Conservation (phyloP, 1,140 invertebrate genomes). For the Oscheius sp. region DNA sequence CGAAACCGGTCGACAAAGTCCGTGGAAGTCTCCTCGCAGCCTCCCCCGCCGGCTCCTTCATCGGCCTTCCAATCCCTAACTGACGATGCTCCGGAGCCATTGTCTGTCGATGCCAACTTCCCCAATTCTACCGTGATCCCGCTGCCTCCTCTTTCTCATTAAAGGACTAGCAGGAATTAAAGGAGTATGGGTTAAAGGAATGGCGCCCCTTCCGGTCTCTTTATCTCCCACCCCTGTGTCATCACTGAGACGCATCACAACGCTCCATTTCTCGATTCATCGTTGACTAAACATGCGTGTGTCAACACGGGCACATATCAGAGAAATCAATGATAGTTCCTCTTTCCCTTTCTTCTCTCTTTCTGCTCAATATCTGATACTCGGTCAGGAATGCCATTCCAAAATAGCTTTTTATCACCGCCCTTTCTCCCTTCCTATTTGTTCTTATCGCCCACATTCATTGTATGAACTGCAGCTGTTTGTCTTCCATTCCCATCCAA, state of each 20-base stretch:
- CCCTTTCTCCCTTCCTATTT: background rate
- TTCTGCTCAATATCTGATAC: background rate
- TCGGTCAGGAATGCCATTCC: background rate
- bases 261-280: background rate
- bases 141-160: background rate
- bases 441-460: background rate
- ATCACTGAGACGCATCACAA: background rate
- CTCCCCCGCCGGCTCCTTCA: background rate
- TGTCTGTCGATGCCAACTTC: background rate
- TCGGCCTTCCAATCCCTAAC: background rate
- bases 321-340: background rate
- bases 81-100: background rate
- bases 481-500: background rate
- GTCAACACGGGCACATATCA: slow-evolving; percentile 6
- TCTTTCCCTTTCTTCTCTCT: background rate
- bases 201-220: too few relatives aligned
- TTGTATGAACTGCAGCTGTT: background rate
- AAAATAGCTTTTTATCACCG: background rate
- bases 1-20: background rate
- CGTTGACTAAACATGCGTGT: slow-evolving; percentile 6
- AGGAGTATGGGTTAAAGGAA: too few relatives aligned
- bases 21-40: background rate
- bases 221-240: background rate
- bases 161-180: too few relatives aligned
- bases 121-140: background rate